phyloP scores from a whole-genome alignment of 2,888 invertebrate genomes.

The Priocnemis perturbator region DNA sequence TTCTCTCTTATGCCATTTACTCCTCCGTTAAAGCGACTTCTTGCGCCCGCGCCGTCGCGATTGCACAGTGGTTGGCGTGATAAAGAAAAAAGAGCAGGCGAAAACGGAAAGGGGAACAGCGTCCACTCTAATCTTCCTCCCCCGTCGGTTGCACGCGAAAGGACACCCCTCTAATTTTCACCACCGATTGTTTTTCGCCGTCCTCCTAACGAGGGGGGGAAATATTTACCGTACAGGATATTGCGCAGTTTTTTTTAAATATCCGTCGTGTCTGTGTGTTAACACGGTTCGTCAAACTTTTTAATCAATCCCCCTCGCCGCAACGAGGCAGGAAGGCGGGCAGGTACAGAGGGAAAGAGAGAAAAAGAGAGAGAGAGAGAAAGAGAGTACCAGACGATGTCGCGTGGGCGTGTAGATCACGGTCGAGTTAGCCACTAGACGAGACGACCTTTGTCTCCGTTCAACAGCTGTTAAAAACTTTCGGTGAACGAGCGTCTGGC shows the following conservation, averaged over 20 bases:
- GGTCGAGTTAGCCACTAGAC: constrained; percentile 41
- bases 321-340: neutral
- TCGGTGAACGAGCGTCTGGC: constrained; percentile 33
- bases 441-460: constrained; percentile 43
- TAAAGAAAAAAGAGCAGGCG: too few species aligned
- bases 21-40: neutral
- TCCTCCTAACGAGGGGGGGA: too few species aligned
- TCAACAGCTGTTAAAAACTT: constrained; percentile 38
- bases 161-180: too few species aligned
- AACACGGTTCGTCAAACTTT: constrained; percentile 5
- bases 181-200: too few species aligned
- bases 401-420: constrained; percentile 31
- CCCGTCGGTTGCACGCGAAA: too few species aligned
- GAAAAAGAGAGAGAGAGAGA: constrained; percentile 25
- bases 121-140: too few species aligned
- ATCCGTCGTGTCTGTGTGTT: too few species aligned
- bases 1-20: neutral
- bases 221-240: too few species aligned
- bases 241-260: too few species aligned
- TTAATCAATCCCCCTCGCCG: constrained; percentile 3
- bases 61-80: neutral
- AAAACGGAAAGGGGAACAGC: too few species aligned
- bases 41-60: neutral
- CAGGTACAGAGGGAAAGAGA: neutral
- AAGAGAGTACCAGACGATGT: constrained; percentile 28